A percentile compares a stretch with the other conserved stretches of the same genome.
Conservation (phyloP, 2,888 invertebrate genomes). For the Cacoxenus indagator region DNA sequence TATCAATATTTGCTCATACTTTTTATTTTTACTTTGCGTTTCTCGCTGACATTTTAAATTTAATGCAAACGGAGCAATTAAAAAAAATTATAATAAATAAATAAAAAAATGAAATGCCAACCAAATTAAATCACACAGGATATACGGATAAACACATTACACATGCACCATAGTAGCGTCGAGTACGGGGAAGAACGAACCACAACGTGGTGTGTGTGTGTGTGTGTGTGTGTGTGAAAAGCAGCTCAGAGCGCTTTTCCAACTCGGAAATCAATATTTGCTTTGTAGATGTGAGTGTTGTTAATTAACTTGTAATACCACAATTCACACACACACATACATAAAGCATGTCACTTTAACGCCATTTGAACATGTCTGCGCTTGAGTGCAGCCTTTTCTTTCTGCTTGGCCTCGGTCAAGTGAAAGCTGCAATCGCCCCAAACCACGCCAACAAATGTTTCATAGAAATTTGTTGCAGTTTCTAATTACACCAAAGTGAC, state of each 20-base stretch:
- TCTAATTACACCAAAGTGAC: constrained; percentile 1
- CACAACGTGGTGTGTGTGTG: too few relatives aligned
- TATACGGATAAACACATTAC: not conserved
- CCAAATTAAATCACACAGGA: constrained; percentile 30
- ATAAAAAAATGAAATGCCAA: constrained; percentile 26
- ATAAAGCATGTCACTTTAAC: not conserved
- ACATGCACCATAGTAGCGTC: not conserved
- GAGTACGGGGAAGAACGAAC: too few relatives aligned
- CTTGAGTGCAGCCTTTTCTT: not conserved
- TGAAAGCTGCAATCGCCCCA: constrained; percentile 4
- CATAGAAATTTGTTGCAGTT: not conserved
- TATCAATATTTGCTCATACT: constrained; percentile 17
- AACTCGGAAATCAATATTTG: constrained; percentile 40
- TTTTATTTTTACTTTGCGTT: not conserved
- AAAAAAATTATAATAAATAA: too few relatives aligned
- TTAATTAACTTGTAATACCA: constrained; percentile 37
- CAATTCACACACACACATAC: constrained; percentile 2
- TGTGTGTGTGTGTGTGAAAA: not conserved
- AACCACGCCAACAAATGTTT: constrained; percentile 10
- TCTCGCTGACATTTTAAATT: constrained; percentile 30
- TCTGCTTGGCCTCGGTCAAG: constrained; percentile 3
- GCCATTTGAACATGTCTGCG: not conserved
- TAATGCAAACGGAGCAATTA: constrained; percentile 34
- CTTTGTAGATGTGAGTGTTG: constrained; percentile 34
- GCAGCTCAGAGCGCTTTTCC: not conserved